These are phyloP conservation scores for Zonitis immaculata DNA, from an alignment of 2,888 invertebrate species.

Conservation along the genomic window DNA sequence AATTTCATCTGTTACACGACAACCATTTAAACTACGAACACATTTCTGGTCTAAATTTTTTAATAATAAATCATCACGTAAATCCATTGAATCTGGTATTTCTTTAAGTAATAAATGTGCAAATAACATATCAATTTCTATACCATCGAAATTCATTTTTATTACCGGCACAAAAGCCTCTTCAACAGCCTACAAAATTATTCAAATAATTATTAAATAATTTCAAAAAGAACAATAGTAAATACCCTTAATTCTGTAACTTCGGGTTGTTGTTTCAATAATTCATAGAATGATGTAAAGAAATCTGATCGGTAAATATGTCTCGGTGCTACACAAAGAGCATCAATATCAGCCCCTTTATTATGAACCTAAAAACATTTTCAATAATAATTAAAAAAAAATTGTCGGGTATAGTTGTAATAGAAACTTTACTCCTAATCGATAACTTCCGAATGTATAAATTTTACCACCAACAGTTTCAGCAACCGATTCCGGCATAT, in stretches of 20 bases:
- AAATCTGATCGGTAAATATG: slow-evolving; percentile 93
- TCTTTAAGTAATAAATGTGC: slow-evolving; percentile 92
- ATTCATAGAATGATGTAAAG: slow-evolving; percentile 90
- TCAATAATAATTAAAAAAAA: slow-evolving; percentile 2
- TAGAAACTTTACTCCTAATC: slow-evolving; percentile 66
- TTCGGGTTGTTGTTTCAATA: slow-evolving; percentile 81
- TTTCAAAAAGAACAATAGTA: not conserved
- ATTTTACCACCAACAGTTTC: slow-evolving; percentile 95
- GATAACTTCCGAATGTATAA: slow-evolving; percentile 98
- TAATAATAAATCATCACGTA: slow-evolving; percentile 84
- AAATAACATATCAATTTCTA: slow-evolving; percentile 98
- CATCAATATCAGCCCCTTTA: slow-evolving; percentile 98
- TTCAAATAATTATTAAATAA: not conserved
- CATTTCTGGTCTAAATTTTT: slow-evolving; percentile 95
- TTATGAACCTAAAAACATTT: slow-evolving; percentile 67
- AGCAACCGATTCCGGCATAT: slow-evolving; percentile 87
- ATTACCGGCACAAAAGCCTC: slow-evolving; percentile 99
- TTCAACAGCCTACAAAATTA: slow-evolving; percentile 68
- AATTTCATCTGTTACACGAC: slow-evolving; percentile 98
- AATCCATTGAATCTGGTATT: slow-evolving; percentile 85
- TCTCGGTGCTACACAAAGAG: slow-evolving; percentile 93
- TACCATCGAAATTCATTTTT: slow-evolving; percentile 97
- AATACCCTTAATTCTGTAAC: slow-evolving; percentile 73
- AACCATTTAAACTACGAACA: slow-evolving; percentile 95
- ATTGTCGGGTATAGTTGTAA: not conserved